Evolutionary conservation across 2,113 vertebrate genomes (phyloP), one percentile per base, ranked within the genome.

Genomic region (Charadrius vociferus): DNA sequence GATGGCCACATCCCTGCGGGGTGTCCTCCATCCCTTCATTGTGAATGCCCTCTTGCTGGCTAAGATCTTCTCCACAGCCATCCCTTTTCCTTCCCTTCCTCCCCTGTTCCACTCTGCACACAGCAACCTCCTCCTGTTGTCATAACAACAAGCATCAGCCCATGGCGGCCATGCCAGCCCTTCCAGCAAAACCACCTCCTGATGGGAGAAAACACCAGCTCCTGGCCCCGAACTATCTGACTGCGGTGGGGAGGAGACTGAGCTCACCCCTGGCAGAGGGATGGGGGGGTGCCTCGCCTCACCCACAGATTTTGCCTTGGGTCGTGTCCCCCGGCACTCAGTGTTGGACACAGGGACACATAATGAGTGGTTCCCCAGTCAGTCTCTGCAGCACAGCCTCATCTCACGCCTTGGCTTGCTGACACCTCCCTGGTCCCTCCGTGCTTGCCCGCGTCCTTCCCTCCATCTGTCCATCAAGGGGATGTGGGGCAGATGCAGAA

Each of bases 61-160:
- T 14, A 30, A 39, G 12, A 20, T 43, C 26, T 50, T 45, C 43
- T 21, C 18, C 79, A 23, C n/a, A 7, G 2, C 56, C 66, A 36
- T 2, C 22, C 10, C 34, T 84, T 45, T 62, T 8, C 80, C 63
- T 58, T 58, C 63, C 82, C 26, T 74, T 32, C 72, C 53, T 86
- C 49, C 39, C 23, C 52, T 3, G 23, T 12, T 83, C 67, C 1
- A 4, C 73, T 11, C 32, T 1, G 30, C 66, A 50, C 70, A 65
- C 80, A 41, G 86, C 91, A 92, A 13, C 32, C 93, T 94, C 67
- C 62, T 92, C 83, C 94, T 34, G 95, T 96, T 96, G 96, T 59
- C 95, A 96, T 96, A 95, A 96, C 93, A 81, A 97, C 94, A 6
- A 86, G 88, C 88, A 83, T 49, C 91, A 66, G 94, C 67, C 88